Evolutionary conservation across 2,797 vertebrate genomes (phyloP).

Genomic region (Poecilia picta): DNA sequence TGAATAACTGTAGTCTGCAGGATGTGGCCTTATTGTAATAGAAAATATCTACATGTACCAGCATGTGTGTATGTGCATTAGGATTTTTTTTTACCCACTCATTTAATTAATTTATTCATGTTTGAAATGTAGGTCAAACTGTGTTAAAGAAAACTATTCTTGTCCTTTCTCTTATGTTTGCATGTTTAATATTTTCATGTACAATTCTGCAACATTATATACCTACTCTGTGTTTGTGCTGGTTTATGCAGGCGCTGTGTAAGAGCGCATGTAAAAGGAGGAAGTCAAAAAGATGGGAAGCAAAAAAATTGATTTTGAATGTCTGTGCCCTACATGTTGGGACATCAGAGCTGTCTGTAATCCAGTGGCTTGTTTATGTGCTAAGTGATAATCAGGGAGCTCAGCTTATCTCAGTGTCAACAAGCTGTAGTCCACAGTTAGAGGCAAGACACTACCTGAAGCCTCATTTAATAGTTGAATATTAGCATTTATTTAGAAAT

Average conservation of each 20-base stretch:
- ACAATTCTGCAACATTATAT: not conserved
- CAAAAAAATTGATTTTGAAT: not conserved
- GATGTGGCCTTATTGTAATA: not conserved
- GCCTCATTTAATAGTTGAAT: not conserved
- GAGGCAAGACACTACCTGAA: constrained; percentile 1
- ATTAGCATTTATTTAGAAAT: not conserved
- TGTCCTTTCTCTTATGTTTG: not conserved
- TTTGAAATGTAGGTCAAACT: not conserved
- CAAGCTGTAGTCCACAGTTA: not conserved
- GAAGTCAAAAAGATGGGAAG: not conserved
- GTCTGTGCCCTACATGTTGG: not conserved
- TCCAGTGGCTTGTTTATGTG: constrained; percentile 19
- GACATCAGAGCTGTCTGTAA: not conserved
- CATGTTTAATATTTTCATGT: not conserved
- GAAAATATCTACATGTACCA: not conserved
- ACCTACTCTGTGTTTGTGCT: not conserved
- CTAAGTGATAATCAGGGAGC: constrained; percentile 3
- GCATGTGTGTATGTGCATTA: not conserved
- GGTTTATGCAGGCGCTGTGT: not conserved
- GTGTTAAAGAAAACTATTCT: not conserved
- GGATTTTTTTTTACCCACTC: not conserved
- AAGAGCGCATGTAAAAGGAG: not conserved
- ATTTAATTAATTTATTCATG: not conserved
- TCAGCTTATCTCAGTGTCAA: constrained; percentile 19
- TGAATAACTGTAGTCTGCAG: not conserved